Percentiles rank a stretch among this genome's conserved stretches.
Conservation (phyloP, 2,797 vertebrate species). For the Macropus fuliginosus region DNA sequence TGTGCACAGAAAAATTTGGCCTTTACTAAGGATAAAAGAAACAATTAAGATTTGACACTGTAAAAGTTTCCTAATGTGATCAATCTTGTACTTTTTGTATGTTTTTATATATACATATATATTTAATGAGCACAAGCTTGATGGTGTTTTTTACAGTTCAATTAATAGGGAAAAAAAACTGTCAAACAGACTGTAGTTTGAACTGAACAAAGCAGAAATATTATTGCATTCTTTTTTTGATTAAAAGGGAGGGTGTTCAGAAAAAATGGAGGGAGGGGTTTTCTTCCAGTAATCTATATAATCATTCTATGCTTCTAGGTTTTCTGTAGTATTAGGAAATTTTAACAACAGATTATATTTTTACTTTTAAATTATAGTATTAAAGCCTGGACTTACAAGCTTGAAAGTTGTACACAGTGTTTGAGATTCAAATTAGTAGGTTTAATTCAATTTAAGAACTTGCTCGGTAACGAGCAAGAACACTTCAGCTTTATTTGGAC, state of each 20-base stretch:
- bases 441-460: constrained; percentile 76
- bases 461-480: constrained; percentile 70
- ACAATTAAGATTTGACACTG: constrained; percentile 90
- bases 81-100: constrained; percentile 90
- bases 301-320: constrained; percentile 79
- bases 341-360: constrained; percentile 75
- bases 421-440: constrained; percentile 73
- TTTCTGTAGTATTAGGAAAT: constrained; percentile 79
- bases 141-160: constrained; percentile 88
- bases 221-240: constrained; percentile 82
- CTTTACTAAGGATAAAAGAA: constrained; percentile 94
- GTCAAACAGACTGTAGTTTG: constrained; percentile 83
- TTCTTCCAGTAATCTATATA: constrained; percentile 74
- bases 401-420: constrained; percentile 66
- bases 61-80: constrained; percentile 91
- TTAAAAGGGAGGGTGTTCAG: constrained; percentile 78
- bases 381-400: constrained; percentile 77
- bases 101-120: constrained; percentile 89
- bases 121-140: constrained; percentile 90
- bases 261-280: constrained; percentile 66
- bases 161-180: constrained; percentile 84
- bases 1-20: constrained; percentile 96
- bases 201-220: constrained; percentile 79
- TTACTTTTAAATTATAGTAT: constrained; percentile 79
- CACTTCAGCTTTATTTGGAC: constrained; percentile 76